Percentiles rank a stretch among this genome's conserved stretches.
phyloP scores from a whole-genome alignment of 2,797 vertebrate genomes.

The Pagetopsis macropterus region DNA sequence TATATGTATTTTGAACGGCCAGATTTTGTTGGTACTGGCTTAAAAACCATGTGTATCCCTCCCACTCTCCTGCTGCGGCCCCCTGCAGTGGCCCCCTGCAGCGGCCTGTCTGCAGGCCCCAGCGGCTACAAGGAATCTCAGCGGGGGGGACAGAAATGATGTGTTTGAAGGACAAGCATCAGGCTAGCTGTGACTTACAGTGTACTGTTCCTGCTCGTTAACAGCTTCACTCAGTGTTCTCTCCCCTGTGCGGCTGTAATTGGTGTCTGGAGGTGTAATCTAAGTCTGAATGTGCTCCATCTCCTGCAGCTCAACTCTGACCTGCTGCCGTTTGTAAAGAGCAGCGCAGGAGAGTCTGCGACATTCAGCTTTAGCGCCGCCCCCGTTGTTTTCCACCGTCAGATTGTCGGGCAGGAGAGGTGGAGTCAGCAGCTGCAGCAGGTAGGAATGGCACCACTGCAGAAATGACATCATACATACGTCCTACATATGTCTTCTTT shows the following conservation, averaged over 20 bases:
- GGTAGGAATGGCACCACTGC: constrained; percentile 73
- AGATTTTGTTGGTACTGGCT: constrained; percentile 2
- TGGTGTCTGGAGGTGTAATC: constrained; percentile 8
- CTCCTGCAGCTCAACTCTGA: constrained; percentile 91
- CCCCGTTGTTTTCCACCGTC: constrained; percentile 93
- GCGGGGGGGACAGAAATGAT: constrained; percentile 56
- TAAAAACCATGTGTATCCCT: constrained; percentile 35
- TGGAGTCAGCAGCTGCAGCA: constrained; percentile 92
- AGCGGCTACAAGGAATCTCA: constrained; percentile 54
- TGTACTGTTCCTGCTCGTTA: constrained; percentile 55
- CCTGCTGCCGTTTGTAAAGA: constrained; percentile 93
- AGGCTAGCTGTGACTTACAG: constrained; percentile 33
- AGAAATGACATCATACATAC: not conserved
- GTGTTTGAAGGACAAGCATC: constrained; percentile 65
- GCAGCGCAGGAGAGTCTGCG: constrained; percentile 74
- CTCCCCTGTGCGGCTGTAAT: constrained; percentile 19
- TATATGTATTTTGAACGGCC: constrained; percentile 25
- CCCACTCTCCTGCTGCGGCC: constrained; percentile 58
- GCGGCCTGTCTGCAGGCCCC: constrained; percentile 45
- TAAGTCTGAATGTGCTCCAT: constrained; percentile 4
- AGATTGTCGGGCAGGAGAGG: constrained; percentile 87
- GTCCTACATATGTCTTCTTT: not conserved
- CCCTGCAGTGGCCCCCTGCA: constrained; percentile 31
- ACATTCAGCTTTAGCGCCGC: constrained; percentile 91
- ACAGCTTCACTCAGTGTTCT: constrained; percentile 24